These are phyloP conservation scores for Hormaphis cornu DNA, from an alignment of 1,140 invertebrate genomes.

Conservation along the genomic window DNA sequence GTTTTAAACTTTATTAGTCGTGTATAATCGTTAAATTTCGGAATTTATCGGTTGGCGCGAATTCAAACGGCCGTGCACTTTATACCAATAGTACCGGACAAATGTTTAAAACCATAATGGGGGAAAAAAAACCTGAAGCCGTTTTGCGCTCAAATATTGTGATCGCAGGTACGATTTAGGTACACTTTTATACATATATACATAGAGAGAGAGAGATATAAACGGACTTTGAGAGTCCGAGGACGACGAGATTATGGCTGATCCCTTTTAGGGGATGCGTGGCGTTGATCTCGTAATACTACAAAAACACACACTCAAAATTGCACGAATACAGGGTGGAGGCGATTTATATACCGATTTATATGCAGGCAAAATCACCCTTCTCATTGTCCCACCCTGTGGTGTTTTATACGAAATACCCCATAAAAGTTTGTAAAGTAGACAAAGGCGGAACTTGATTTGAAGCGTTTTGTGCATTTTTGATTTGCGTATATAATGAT, in stretches of 20 bases:
- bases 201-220: background rate
- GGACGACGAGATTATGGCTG: conserved; percentile 15
- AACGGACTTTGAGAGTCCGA: background rate
- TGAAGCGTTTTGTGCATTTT: too few relatives aligned
- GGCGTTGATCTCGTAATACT: conserved; percentile 22
- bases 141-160: background rate
- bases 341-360: too few relatives aligned
- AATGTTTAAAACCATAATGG: background rate
- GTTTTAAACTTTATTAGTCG: background rate
- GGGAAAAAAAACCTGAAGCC: background rate
- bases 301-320: too few relatives aligned
- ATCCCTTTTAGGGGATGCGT: conserved; percentile 4
- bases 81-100: background rate
- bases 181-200: too few relatives aligned
- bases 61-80: background rate
- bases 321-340: too few relatives aligned
- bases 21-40: background rate
- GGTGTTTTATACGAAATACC: too few relatives aligned
- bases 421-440: too few relatives aligned
- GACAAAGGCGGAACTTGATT: too few relatives aligned
- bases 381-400: too few relatives aligned
- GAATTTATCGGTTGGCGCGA: background rate
- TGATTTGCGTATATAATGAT: too few relatives aligned
- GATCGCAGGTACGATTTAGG: conserved; percentile 2
- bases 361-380: too few relatives aligned